phyloP scores from a whole-genome alignment of 2,113 vertebrate species.

The Numida meleagris region DNA sequence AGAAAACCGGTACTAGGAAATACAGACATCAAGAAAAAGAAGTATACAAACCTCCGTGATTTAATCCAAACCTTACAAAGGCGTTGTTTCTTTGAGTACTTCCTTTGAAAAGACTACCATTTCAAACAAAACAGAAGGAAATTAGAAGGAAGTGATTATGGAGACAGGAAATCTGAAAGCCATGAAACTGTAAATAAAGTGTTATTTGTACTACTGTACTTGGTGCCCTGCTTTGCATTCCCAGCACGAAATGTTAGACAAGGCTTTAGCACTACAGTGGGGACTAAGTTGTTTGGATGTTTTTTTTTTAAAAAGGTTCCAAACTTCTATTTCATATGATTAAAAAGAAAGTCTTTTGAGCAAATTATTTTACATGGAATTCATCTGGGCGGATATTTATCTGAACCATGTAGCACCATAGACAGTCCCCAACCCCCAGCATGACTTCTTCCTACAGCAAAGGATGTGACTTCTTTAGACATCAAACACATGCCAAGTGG shows the following conservation, averaged over 20 bases:
- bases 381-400: constrained; percentile 11
- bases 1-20: constrained; percentile 54
- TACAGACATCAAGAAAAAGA: constrained; percentile 57
- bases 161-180: constrained; percentile 71
- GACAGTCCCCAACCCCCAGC: background rate
- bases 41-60: constrained; percentile 56
- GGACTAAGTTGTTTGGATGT: constrained; percentile 31
- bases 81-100: constrained; percentile 61
- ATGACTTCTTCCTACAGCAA: constrained; percentile 22
- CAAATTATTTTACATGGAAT: background rate
- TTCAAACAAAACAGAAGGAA: constrained; percentile 68
- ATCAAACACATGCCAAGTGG: constrained; percentile 43
- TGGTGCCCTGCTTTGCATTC: constrained; percentile 66
- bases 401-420: background rate
- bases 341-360: background rate
- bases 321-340: background rate
- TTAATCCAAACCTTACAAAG: constrained; percentile 71
- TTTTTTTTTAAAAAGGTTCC: background rate
- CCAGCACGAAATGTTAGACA: constrained; percentile 69
- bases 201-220: constrained; percentile 68
- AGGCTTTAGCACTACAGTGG: constrained; percentile 43
- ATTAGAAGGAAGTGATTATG: constrained; percentile 68
- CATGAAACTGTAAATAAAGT: constrained; percentile 69
- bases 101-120: constrained; percentile 65
- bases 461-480: constrained; percentile 51